Percentiles rank a stretch among this genome's conserved stretches.
Evolutionary conservation across 2,888 invertebrate genomes (phyloP).

Genomic region (Plemyria rubiginata): DNA sequence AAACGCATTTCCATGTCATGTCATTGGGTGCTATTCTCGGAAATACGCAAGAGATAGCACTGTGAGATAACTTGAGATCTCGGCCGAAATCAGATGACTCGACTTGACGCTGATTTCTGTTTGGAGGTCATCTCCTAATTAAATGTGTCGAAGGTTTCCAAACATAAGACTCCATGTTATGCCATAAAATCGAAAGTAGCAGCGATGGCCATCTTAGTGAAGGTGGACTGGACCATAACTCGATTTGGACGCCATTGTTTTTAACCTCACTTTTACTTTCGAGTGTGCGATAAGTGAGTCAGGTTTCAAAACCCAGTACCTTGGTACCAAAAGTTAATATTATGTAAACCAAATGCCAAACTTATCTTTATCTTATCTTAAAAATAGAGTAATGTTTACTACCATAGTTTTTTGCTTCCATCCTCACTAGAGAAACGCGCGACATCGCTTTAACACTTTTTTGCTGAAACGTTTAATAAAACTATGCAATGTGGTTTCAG

Average conservation of each 20-base stretch:
- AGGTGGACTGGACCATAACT: conserved; percentile 36
- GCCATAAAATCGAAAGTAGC: conserved; percentile 55
- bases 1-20: conserved; percentile 45
- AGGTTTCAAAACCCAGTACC: conserved; percentile 34
- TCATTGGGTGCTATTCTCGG: neutral
- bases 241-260: conserved; percentile 44
- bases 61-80: neutral
- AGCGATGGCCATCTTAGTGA: conserved; percentile 48
- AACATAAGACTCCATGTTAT: conserved; percentile 7
- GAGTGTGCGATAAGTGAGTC: conserved; percentile 33
- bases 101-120: neutral
- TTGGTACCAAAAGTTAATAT: conserved; percentile 1
- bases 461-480: too few species aligned
- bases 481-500: too few species aligned
- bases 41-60: neutral
- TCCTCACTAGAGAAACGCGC: too few species aligned
- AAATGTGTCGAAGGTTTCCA: conserved; percentile 1
- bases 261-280: conserved; percentile 56
- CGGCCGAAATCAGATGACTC: neutral
- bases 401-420: too few species aligned
- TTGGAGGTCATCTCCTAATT: neutral
- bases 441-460: too few species aligned
- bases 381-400: too few species aligned
- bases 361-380: neutral
- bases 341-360: neutral